A percentile compares a stretch with the other conserved stretches of the same genome.
phyloP scores from a whole-genome alignment of 2,113 vertebrate species.

The Nycticryphes semicollaris region DNA sequence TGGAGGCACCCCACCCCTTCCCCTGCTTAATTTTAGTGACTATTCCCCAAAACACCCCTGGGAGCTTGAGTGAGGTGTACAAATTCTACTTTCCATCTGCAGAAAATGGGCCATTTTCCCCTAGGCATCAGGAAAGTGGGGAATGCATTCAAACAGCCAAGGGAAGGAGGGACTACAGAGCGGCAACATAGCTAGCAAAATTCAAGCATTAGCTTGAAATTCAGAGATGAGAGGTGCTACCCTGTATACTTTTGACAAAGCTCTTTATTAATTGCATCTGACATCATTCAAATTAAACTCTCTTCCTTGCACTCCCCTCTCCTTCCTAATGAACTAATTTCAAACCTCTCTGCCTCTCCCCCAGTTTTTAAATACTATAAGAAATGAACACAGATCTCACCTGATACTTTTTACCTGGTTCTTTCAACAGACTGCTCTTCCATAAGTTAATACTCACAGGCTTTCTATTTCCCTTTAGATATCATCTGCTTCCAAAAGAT shows the following conservation, averaged over 20 bases:
- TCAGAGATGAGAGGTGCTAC: neutral
- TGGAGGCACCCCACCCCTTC: fast-evolving
- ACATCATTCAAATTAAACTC: neutral
- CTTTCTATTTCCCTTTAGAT: neutral
- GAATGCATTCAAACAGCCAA: neutral
- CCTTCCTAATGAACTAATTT: neutral
- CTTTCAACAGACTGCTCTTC: neutral
- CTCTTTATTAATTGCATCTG: neutral
- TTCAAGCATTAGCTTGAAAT: neutral
- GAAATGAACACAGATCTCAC: neutral
- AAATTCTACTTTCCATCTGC: neutral
- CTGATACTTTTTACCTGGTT: neutral
- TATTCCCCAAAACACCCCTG: neutral
- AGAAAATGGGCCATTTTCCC: neutral
- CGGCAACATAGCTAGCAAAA: neutral
- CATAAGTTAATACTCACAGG: neutral
- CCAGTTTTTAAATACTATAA: neutral
- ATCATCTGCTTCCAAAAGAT: neutral
- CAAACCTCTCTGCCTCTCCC: neutral
- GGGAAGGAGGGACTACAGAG: neutral
- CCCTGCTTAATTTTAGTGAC: neutral
- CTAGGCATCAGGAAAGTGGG: neutral
- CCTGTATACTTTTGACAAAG: neutral
- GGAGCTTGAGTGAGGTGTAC: neutral
- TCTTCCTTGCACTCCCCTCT: neutral